These are phyloP conservation scores for Mallotus villosus DNA, from an alignment of 2,797 vertebrate species.

Conservation along the genomic window DNA sequence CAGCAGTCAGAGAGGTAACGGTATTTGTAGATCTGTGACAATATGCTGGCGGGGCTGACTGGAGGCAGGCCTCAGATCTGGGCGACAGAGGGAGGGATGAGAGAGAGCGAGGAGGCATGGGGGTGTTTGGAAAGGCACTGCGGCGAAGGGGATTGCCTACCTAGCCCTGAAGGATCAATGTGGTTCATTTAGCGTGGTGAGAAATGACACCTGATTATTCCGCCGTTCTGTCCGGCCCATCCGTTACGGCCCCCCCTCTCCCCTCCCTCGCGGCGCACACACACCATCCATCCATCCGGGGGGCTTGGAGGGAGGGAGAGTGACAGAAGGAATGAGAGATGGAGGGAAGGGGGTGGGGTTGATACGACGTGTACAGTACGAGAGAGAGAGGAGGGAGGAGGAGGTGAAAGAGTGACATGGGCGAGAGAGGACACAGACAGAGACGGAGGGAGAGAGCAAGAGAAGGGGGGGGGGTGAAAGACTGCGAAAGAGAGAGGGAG, in stretches of 20 bases:
- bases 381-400: background rate
- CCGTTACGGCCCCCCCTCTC: slow-evolving; percentile 57
- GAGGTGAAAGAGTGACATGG: background rate
- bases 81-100: background rate
- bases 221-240: slow-evolving; percentile 58
- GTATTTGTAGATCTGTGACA: slow-evolving; percentile 63
- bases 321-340: slow-evolving; percentile 19
- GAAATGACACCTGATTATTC: slow-evolving; percentile 77
- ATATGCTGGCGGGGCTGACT: slow-evolving; percentile 39
- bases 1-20: slow-evolving; percentile 56
- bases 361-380: too few relatives aligned
- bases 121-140: slow-evolving; percentile 47
- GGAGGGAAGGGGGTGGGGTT: background rate
- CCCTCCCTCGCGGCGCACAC: slow-evolving; percentile 20
- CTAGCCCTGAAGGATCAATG: slow-evolving; percentile 67
- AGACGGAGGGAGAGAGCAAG: background rate
- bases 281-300: slow-evolving; percentile 39
- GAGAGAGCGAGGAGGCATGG: slow-evolving; percentile 2
- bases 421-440: background rate
- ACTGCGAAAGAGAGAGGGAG: background rate
- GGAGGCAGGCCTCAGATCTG: slow-evolving; percentile 29
- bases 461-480: background rate
- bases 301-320: slow-evolving; percentile 27
- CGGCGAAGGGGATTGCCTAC: slow-evolving; percentile 64
- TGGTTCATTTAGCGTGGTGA: slow-evolving; percentile 70